Percentiles rank a stretch among this genome's conserved stretches.
phyloP scores from a whole-genome alignment of 2,113 vertebrate species.

The Aythya baeri region DNA sequence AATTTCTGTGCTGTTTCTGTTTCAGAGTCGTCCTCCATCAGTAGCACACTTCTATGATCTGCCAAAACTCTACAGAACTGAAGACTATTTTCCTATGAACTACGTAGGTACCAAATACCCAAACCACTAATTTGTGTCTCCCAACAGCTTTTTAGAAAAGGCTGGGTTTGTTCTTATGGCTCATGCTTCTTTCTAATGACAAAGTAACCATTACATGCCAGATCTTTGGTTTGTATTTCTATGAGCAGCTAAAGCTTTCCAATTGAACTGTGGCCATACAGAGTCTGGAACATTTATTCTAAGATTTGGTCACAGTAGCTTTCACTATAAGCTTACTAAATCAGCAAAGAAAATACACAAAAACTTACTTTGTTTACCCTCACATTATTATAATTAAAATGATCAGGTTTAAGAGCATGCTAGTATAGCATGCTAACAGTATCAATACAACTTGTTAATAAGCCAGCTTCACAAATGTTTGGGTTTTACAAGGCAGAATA shows the following conservation, averaged over 20 bases:
- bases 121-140: not conserved
- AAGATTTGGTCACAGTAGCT: not conserved
- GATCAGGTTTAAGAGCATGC: not conserved
- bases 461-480: not conserved
- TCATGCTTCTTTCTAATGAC: not conserved
- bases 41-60: not conserved
- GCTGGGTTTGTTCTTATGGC: not conserved
- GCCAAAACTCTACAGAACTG: slow-evolving; percentile 37
- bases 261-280: not conserved
- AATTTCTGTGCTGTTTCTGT: slow-evolving; percentile 31
- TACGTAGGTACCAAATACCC: not conserved
- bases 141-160: not conserved
- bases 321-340: not conserved
- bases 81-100: slow-evolving; percentile 51
- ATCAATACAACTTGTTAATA: not conserved
- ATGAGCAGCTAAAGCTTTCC: not conserved
- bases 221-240: not conserved
- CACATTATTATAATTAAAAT: not conserved
- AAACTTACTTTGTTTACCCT: not conserved
- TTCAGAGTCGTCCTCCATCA: slow-evolving; percentile 35
- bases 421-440: not conserved
- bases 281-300: not conserved
- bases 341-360: not conserved
- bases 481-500: not conserved
- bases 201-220: not conserved